Base-by-base conservation (phyloP, 2,113 vertebrate genomes). In the Python bivittatus region DNA sequence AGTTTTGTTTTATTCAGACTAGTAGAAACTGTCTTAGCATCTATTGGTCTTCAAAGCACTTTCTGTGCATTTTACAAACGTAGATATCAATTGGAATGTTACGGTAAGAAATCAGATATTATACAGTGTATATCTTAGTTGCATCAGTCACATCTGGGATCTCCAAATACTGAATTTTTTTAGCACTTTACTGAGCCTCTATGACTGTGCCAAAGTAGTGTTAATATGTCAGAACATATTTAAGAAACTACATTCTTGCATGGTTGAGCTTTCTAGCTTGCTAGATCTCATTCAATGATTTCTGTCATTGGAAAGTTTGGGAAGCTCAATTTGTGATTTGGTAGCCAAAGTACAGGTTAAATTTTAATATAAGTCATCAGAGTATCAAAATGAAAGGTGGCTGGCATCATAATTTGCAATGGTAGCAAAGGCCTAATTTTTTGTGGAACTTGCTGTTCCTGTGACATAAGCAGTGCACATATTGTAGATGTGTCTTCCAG, bases 401-500 rank as follows among this genome's bases (percentile, higher is more conserved):
- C 6, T n/a, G 3, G n/a, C 1, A 23, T 57, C 11, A 27, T 42
- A 42, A 23, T 29, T 83, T 44, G 53, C 68, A 54, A 23, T 3
- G 29, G 60, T 22, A 33, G 12, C 42, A 44, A 84, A 1, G n/a
- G 33, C 2, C 4, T 72, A 33, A 20, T 11, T 8, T 9, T 58
- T 57, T 53, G 20, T 48, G 2, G 27, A 48, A 38, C 86, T 38
- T 58, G 3, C 15, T 9, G 5, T n/a, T 48, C 42, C 56, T 48
- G 58, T 23, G 33, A 25, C 58, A 56, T 42, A 64, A 29, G 72
- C 86, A 20, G 38, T 53, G 11, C 52, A 57, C 87, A 89, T 22
- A 48, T 38, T 57, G 6, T 92, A 92, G 56, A 48, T 38, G 64
- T 91, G 44, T 84, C 33, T 52, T 92, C 86, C 52, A 92, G 13